phyloP scores from a whole-genome alignment of 2,113 vertebrate species.

The Solea senegalensis region DNA sequence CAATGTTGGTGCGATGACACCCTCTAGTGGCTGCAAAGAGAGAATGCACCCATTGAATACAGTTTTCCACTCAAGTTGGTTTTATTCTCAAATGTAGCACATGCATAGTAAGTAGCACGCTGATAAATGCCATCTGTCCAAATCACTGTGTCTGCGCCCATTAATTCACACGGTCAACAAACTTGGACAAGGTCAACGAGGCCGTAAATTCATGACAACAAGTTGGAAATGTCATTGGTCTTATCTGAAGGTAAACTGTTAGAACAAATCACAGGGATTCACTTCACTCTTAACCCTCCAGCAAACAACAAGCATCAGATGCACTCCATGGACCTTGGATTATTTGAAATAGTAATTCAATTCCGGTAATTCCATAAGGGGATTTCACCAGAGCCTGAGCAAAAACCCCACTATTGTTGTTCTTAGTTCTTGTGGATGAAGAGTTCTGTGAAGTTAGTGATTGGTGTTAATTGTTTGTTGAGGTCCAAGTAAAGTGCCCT shows the following conservation, averaged over 20 bases:
- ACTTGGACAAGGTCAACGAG: slow-evolving; percentile 39
- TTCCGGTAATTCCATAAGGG: too few relatives aligned
- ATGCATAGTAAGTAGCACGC: slow-evolving; percentile 24
- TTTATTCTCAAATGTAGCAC: slow-evolving; percentile 2
- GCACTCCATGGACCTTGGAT: too few relatives aligned
- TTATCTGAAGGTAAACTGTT: neutral
- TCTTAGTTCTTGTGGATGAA: too few relatives aligned
- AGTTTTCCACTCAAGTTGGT: neutral
- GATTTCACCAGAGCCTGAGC: too few relatives aligned
- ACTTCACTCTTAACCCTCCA: neutral
- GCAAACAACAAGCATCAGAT: neutral
- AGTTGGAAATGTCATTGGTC: slow-evolving; percentile 14
- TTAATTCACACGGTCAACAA: slow-evolving; percentile 44
- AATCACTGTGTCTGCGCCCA: slow-evolving; percentile 4
- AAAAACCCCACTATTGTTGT: too few relatives aligned
- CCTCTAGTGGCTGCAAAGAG: slow-evolving; percentile 57
- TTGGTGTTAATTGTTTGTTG: too few relatives aligned
- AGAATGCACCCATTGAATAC: neutral
- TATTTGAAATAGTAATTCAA: too few relatives aligned
- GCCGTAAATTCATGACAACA: slow-evolving; percentile 29
- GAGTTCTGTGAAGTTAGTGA: too few relatives aligned
- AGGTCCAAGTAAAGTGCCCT: too few relatives aligned
- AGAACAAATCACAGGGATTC: slow-evolving; percentile 19
- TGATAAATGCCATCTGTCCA: slow-evolving; percentile 41
- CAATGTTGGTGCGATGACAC: slow-evolving; percentile 52